Percentiles rank a stretch among this genome's conserved stretches.
These are phyloP conservation scores for Antheraea assamensis DNA, from an alignment of 2,888 invertebrate species.

Conservation along the genomic window DNA sequence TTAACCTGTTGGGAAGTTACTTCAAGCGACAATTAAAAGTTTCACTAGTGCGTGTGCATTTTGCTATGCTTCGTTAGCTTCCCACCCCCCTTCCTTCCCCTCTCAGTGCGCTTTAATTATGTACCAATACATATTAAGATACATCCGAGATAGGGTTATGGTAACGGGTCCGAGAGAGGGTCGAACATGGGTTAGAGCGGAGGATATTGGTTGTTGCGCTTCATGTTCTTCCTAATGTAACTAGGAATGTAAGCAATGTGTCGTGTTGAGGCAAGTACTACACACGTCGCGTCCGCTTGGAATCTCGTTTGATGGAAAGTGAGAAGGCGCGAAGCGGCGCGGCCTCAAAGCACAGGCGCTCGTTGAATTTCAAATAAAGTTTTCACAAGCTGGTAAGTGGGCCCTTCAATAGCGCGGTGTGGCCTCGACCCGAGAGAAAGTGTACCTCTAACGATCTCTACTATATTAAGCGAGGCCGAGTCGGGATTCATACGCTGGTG, in stretches of 20 bases:
- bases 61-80: neutral
- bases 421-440: conserved; percentile 3
- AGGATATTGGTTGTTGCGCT: neutral
- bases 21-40: conserved; percentile 3
- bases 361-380: neutral
- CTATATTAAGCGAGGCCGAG: neutral
- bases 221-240: neutral
- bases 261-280: neutral
- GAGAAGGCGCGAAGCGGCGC: neutral
- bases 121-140: neutral
- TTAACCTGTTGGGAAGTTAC: neutral
- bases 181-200: neutral
- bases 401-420: neutral
- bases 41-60: neutral
- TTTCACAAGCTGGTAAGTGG: neutral
- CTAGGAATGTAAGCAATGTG: neutral
- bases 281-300: neutral
- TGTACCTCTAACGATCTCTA: neutral
- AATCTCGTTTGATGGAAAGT: conserved; percentile 4
- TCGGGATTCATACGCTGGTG: too few relatives aligned
- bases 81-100: neutral
- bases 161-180: neutral
- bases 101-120: neutral
- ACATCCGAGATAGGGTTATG: neutral
- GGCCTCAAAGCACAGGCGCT: neutral